These are phyloP conservation scores for Entomobrya proxima DNA, from an alignment of 2,888 invertebrate genomes.

Conservation along the genomic window DNA sequence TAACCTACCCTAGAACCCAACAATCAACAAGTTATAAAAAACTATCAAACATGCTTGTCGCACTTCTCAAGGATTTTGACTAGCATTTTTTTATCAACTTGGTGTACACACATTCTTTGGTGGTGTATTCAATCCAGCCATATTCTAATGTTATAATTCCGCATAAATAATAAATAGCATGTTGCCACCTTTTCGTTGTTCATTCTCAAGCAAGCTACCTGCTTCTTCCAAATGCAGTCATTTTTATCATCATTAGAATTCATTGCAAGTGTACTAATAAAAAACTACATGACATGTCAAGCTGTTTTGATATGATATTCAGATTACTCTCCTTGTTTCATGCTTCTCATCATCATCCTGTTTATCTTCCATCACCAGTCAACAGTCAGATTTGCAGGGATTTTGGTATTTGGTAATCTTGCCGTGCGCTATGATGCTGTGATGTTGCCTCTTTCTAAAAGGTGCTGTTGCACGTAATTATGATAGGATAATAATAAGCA, in stretches of 20 bases:
- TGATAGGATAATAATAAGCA: background rate
- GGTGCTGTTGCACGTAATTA: background rate
- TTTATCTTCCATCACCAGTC: no score
- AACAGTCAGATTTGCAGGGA: no score
- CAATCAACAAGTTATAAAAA: no score
- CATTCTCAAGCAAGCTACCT: no score
- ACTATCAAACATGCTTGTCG: no score
- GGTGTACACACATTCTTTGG: no score
- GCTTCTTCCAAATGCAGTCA: background rate
- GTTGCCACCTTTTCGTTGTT: no score
- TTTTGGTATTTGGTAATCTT: background rate
- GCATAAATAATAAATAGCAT: no score
- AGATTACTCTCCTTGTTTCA: background rate
- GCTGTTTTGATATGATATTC: conserved; percentile 14
- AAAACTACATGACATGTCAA: conserved; percentile 12
- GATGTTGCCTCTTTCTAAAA: background rate
- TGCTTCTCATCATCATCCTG: background rate
- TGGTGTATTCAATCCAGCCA: no score
- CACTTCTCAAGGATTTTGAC: background rate
- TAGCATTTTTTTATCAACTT: background rate
- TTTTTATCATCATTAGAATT: conserved; percentile 5
- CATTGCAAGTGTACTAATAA: conserved; percentile 2
- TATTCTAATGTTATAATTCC: no score
- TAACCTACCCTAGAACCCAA: no score
- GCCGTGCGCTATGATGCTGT: background rate